Conservation (phyloP, 2,113 vertebrate species). For the Marcusenius ussheri region DNA sequence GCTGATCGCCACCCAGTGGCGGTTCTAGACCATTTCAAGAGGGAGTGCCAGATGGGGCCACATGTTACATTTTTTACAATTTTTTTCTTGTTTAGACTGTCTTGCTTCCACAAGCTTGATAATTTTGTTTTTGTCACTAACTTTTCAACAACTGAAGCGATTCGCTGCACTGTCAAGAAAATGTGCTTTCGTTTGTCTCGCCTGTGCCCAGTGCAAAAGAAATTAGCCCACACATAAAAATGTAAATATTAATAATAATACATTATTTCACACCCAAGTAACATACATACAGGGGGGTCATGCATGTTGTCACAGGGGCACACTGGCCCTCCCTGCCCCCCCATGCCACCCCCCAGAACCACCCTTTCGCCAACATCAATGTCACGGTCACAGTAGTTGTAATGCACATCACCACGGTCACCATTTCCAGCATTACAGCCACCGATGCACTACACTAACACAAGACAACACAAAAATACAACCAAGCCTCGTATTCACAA, state of each 20-base stretch:
- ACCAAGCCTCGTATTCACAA: not conserved
- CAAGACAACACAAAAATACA: not conserved
- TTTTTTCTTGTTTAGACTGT: not conserved
- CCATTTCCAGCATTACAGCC: not conserved
- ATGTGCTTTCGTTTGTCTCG: not conserved
- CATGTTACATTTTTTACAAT: not conserved
- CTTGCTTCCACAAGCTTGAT: not conserved
- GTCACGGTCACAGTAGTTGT: not conserved
- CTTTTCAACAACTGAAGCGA: not conserved
- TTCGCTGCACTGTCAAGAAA: not conserved
- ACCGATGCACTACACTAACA: not conserved
- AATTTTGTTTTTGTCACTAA: not conserved
- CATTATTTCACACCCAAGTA: not conserved
- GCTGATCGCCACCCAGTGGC: not conserved
- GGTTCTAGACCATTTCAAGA: not conserved
- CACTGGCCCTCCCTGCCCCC: too few species aligned
- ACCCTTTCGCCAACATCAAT: not conserved
- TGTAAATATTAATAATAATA: not conserved
- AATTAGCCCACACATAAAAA: not conserved
- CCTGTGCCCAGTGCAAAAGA: not conserved
- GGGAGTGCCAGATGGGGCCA: not conserved
- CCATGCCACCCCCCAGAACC: not conserved
- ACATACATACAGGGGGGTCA: not conserved
- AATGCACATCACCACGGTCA: not conserved
- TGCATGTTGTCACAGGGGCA: not conserved